Base-by-base conservation (phyloP, 2,888 invertebrate genomes). In the Spisula solida region DNA sequence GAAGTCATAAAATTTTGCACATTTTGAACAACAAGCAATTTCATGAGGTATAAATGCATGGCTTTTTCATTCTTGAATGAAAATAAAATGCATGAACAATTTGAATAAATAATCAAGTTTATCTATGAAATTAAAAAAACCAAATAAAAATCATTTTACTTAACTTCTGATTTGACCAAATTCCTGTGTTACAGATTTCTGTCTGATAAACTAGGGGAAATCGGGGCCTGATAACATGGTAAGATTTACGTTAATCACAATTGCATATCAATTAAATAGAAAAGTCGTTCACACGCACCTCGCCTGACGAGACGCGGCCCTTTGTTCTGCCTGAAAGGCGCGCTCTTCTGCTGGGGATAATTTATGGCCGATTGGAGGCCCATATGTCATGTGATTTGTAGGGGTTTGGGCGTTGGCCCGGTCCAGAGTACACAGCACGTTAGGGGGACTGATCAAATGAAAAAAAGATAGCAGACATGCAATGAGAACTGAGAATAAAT, bases 251-350 rank as follows among this genome's bases (percentile, higher is more conserved):
- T 25, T 34, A n/a, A 75, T 78, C 20, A 31, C 78, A 84, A 31
- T 55, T 29, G 66, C 78, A 51, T 51, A 51, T 20, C 29, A 78
- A 47, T 25, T 47, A 78, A 47, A 84, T n/a, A 88, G 41, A 75
- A 92, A 66, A 66, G 60, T 66, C 60, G 6, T 66, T 66, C 25
- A 66, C 83, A 94, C 94, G 94, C 92, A 95, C 95, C 95, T 95
- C 86, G 95, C 95, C 87, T 95, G 94, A 51, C 95, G 94, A 93
- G 95, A 95, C 82, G 95, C 95, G 51, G 95, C 93, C 87, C 95
- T 89, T 92, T 95, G 95, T 87, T 95, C 95, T 16, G 95, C 95
- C 91, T 95, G 94, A 47, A 94, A 82, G 82, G 93, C 94, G 81
- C 95, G 93, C 70, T 94, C 94, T 85, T 94, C 94, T 41, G 94